Evolutionary conservation across 2,888 invertebrate genomes (phyloP), one percentile per base, ranked within the genome.

Genomic region (Galerucella calmariensis): DNA sequence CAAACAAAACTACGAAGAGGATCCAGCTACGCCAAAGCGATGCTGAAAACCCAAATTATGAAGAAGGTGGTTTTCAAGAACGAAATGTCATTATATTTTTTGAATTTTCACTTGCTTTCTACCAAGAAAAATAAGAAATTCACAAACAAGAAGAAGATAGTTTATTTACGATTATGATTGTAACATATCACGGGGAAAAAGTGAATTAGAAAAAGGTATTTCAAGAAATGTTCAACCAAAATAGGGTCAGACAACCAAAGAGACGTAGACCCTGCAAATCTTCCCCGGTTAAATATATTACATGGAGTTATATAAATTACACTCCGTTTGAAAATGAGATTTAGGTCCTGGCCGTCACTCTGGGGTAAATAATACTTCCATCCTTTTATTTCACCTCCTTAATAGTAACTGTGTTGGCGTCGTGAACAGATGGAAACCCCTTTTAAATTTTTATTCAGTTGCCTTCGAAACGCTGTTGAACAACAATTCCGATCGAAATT

Each of bases 311-410:
- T 61, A 61, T 61, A 61, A 61, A 61, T 61, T 61, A 27, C 61
- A 35, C 27, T 16, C n/a, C 61, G 61, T 61, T 61, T 35, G 35
- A 35, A 35, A 61, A 61, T 61, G 61, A 61, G 61, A 61, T 61
- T 61, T 61, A 61, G 61, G 61, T 27, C 61, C 61, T 61, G 61
- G 61, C 61, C 61, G 61, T 61, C 61, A 61, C 35, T 61, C 61
- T 35, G 1, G 61, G 61, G 61, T 61, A 61, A 61, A 61, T 61
- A 61, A 61, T 61, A 61, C 61, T 24, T 59, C 58, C 58, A 59
- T 59, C 14, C 58, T 35, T 61, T 61, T 61, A 61, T 61, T 61
- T 61, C n/a, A 61, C 61, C 61, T 61, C n/a, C 61, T 35, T 35
- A 61, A 61, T 61, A 61, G 61, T 27, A 35, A 27, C 61, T 61